Percentiles rank a stretch among this genome's conserved stretches.
Conservation (phyloP, 2,113 vertebrate species). For the Python bivittatus region DNA sequence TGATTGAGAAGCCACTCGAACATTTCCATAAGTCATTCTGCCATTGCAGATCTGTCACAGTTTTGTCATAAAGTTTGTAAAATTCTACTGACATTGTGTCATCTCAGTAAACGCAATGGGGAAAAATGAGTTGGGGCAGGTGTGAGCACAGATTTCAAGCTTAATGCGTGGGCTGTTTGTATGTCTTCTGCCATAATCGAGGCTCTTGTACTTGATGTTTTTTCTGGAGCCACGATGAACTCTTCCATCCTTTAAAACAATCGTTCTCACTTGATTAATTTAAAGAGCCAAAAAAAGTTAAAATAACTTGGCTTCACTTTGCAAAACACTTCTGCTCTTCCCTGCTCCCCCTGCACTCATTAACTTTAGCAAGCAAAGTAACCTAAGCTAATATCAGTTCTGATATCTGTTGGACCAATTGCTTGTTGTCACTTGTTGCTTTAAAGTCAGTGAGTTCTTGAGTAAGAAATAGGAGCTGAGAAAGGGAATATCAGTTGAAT, state of each 20-base stretch:
- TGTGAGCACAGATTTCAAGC: constrained; percentile 75
- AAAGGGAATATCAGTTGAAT: not conserved
- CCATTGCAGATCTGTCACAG: constrained; percentile 75
- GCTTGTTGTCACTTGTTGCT: constrained; percentile 45
- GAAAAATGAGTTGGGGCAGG: constrained; percentile 73
- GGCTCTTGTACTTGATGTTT: constrained; percentile 74
- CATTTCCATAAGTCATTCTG: constrained; percentile 76
- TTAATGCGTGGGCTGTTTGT: constrained; percentile 75
- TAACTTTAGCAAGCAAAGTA: constrained; percentile 29
- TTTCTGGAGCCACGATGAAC: constrained; percentile 71
- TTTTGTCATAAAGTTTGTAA: constrained; percentile 76
- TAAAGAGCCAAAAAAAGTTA: constrained; percentile 53
- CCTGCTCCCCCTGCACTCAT: not conserved
- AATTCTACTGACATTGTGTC: constrained; percentile 75
- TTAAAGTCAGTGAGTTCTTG: constrained; percentile 42
- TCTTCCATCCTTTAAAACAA: constrained; percentile 72
- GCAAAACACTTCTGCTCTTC: constrained; percentile 51
- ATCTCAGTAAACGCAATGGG: constrained; percentile 75
- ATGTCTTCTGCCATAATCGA: constrained; percentile 75
- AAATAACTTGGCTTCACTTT: constrained; percentile 63
- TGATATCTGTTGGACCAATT: constrained; percentile 44
- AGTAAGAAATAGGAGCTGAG: constrained; percentile 16
- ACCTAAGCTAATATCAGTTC: constrained; percentile 40
- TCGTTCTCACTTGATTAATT: constrained; percentile 71
- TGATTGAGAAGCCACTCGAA: constrained; percentile 74